Percentiles rank a stretch among this genome's conserved stretches.
These are phyloP conservation scores for Petrolisthes manimaculis DNA, from an alignment of 2,888 invertebrate species.

Conservation along the genomic window DNA sequence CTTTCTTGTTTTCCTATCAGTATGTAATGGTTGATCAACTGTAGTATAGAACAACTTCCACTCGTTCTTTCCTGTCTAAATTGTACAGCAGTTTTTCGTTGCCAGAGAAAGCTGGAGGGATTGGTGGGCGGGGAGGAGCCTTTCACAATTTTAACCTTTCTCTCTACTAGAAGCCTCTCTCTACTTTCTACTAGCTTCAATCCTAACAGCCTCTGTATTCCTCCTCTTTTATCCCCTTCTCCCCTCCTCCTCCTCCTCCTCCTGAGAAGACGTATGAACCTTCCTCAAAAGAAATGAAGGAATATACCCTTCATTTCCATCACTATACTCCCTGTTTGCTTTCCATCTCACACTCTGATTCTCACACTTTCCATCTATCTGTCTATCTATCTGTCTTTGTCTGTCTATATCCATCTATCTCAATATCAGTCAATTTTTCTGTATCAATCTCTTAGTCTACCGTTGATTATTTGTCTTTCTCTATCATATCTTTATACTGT, in stretches of 20 bases:
- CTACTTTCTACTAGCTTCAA: neutral
- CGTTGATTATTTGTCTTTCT: neutral
- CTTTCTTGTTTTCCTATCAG: too few relatives aligned
- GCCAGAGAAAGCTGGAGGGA: too few relatives aligned
- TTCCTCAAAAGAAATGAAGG: neutral
- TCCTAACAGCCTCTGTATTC: neutral
- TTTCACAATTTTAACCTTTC: too few relatives aligned
- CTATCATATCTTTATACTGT: neutral
- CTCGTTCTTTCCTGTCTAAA: too few relatives aligned
- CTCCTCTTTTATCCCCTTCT: neutral
- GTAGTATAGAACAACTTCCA: too few relatives aligned
- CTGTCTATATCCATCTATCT: too few relatives aligned
- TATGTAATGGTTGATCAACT: too few relatives aligned
- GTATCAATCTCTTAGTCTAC: slow-evolving; percentile 1
- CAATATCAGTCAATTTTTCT: too few relatives aligned
- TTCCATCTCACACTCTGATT: neutral
- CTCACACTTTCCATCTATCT: too few relatives aligned
- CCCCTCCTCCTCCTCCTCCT: neutral
- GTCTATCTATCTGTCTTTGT: too few relatives aligned
- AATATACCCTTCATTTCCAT: neutral
- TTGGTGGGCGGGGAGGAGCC: too few relatives aligned
- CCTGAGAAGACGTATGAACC: neutral
- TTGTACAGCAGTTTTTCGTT: too few relatives aligned
- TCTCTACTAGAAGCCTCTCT: neutral
- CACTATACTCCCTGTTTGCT: slow-evolving; percentile 1